Conservation (phyloP, 2,888 invertebrate species). For the Drosophila formosana region DNA sequence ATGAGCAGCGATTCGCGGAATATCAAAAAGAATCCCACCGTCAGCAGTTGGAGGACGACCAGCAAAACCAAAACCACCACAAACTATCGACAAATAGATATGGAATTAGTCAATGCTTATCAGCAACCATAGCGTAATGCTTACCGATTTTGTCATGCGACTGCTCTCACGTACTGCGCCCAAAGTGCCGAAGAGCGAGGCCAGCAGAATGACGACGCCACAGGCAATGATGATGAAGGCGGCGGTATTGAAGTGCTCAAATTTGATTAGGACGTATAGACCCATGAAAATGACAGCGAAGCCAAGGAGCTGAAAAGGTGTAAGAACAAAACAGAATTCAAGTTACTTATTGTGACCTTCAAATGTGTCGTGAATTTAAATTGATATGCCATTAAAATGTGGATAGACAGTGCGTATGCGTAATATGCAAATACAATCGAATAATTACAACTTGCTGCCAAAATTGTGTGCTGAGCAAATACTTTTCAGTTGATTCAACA, state of each 20-base stretch:
- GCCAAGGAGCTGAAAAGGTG: constrained; percentile 66
- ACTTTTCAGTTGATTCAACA: constrained; percentile 17
- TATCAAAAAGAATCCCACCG: constrained; percentile 76
- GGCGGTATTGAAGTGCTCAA: constrained; percentile 76
- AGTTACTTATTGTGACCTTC: not conserved
- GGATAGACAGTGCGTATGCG: constrained; percentile 8
- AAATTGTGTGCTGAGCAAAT: not conserved
- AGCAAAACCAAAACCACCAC: constrained; percentile 69
- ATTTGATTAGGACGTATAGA: constrained; percentile 63
- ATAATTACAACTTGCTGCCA: constrained; percentile 13
- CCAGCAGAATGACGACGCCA: constrained; percentile 66
- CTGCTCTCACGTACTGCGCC: constrained; percentile 79
- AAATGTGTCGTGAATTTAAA: constrained; percentile 7
- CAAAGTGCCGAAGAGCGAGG: constrained; percentile 68
- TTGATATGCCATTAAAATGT: not conserved
- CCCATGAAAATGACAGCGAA: constrained; percentile 69
- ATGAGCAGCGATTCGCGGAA: constrained; percentile 78
- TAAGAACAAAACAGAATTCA: constrained; percentile 10
- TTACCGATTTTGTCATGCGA: constrained; percentile 72
- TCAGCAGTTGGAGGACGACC: constrained; percentile 71
- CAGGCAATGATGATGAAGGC: constrained; percentile 70
- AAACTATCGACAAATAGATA: constrained; percentile 52
- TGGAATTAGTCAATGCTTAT: not conserved
- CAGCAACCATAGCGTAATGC: not conserved
- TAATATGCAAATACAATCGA: constrained; percentile 40